phyloP scores from a whole-genome alignment of 2,888 invertebrate genomes.

The Chymomyza fuscimana region DNA sequence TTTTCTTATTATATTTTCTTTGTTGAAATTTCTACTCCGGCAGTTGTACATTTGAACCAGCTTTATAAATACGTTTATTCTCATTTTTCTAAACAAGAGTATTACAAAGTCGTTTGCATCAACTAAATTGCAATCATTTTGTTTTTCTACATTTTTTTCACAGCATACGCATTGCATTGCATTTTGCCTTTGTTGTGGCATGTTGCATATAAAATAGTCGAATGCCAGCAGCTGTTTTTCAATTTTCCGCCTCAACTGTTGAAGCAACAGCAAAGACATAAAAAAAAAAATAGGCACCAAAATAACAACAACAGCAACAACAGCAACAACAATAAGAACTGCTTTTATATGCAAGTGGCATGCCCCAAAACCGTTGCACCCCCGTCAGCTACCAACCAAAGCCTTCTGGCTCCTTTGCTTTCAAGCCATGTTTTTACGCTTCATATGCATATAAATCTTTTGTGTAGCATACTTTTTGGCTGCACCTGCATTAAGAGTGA shows the following conservation, averaged over 20 bases:
- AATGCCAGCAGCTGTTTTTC: conserved; percentile 67
- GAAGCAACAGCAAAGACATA: conserved; percentile 41
- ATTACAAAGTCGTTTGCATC: not conserved
- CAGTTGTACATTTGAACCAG: no score
- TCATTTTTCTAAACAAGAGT: not conserved
- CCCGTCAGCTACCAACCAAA: not conserved
- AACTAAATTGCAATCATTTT: conserved; percentile 16
- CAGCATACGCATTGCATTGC: conserved; percentile 13
- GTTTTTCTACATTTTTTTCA: conserved; percentile 27
- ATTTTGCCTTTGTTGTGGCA: conserved; percentile 16
- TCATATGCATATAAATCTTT: conserved; percentile 32
- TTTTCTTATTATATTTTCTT: no score
- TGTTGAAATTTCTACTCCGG: no score
- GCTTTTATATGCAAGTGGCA: conserved; percentile 60
- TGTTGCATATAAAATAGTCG: conserved; percentile 33
- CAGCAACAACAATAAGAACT: conserved; percentile 36
- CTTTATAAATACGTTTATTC: no score
- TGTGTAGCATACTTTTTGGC: conserved; percentile 38
- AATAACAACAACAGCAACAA: conserved; percentile 34
- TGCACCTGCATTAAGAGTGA: conserved; percentile 44
- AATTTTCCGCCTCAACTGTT: conserved; percentile 71
- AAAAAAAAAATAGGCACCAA: conserved; percentile 1
- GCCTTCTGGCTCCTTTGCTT: not conserved
- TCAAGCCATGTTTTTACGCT: conserved; percentile 17
- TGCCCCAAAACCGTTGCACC: conserved; percentile 11